Evolutionary conservation across 2,113 vertebrate species (phyloP).

Genomic region (Danionella cerebrum): DNA sequence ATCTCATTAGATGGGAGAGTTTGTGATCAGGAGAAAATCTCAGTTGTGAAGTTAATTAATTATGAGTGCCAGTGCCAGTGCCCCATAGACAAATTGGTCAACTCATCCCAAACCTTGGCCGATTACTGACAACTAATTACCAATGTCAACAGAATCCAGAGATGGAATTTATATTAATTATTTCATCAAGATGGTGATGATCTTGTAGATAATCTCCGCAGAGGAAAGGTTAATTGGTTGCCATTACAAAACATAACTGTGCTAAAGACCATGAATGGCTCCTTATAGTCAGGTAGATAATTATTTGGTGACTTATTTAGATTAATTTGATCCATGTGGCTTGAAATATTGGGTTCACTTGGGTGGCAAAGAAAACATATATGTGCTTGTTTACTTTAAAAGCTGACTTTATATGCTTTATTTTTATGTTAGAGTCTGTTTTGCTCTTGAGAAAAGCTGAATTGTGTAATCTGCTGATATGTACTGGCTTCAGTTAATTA

Average conservation of each 20-base stretch:
- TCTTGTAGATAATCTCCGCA: constrained; percentile 73
- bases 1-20: constrained; percentile 60
- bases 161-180: constrained; percentile 83
- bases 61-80: constrained; percentile 53
- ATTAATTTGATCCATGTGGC: constrained; percentile 59
- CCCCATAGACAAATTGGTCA: constrained; percentile 31
- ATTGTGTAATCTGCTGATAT: constrained; percentile 32
- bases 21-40: constrained; percentile 51
- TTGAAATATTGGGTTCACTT: constrained; percentile 64
- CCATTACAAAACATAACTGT: constrained; percentile 67
- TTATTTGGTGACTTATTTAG: constrained; percentile 75
- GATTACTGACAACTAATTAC: constrained; percentile 87
- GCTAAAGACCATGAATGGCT: constrained; percentile 59
- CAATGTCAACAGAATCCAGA: constrained; percentile 71
- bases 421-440: background rate
- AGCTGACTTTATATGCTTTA: background rate
- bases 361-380: constrained; percentile 41
- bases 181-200: constrained; percentile 71
- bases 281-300: constrained; percentile 69
- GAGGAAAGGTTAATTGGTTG: constrained; percentile 82
- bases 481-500: constrained; percentile 35
- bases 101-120: constrained; percentile 69
- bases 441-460: background rate
- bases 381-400: constrained; percentile 15
- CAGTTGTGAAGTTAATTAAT: constrained; percentile 60